A percentile compares a stretch with the other conserved stretches of the same genome.
phyloP scores from a whole-genome alignment of 2,113 vertebrate species.

The Climacteris rufus region DNA sequence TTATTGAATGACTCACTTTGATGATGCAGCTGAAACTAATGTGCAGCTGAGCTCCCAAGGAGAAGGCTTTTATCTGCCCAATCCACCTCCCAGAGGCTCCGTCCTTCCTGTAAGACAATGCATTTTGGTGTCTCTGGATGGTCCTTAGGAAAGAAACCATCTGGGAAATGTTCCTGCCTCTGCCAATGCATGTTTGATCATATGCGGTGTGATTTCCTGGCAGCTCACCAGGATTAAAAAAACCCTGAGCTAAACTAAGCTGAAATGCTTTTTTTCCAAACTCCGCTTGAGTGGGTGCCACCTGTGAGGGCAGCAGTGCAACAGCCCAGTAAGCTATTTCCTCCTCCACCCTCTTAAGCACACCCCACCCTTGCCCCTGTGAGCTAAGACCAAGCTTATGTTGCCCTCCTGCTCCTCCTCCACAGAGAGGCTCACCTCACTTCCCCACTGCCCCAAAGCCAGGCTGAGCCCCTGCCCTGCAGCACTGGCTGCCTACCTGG shows the following conservation, averaged over 20 bases:
- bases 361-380: not conserved
- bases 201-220: not conserved
- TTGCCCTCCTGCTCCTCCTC: not conserved
- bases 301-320: not conserved
- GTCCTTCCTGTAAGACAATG: not conserved
- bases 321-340: not conserved
- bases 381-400: not conserved
- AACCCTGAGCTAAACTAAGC: not conserved
- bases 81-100: not conserved
- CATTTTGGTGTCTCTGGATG: not conserved
- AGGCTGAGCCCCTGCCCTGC: not conserved
- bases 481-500: not conserved
- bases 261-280: not conserved
- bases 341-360: not conserved
- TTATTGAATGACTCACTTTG: conserved; percentile 70
- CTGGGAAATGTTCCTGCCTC: not conserved
- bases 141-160: not conserved
- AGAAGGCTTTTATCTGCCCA: not conserved
- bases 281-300: not conserved
- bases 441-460: not conserved
- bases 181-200: not conserved
- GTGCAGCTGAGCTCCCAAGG: not conserved
- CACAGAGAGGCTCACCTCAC: not conserved
- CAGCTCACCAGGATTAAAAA: not conserved
- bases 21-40: conserved; percentile 33